phyloP scores from a whole-genome alignment of 2,888 invertebrate genomes.

The Coelopa pilipes region DNA sequence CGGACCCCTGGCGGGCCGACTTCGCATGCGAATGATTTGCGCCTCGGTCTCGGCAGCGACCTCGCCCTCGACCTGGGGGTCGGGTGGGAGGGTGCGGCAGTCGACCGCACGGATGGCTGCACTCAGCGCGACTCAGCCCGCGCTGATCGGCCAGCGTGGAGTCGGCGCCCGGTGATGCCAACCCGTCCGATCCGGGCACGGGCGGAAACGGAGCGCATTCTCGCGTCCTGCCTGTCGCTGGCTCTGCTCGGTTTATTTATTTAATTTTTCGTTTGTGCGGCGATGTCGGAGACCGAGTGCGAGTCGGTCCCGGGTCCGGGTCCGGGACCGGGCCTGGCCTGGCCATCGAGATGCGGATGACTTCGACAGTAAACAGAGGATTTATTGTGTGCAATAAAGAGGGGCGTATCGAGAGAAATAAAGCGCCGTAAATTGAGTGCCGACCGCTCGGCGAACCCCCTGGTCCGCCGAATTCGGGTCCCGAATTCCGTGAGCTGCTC shows the following conservation, averaged over 20 bases:
- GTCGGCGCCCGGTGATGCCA: slow-evolving; percentile 17
- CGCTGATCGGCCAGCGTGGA: background rate
- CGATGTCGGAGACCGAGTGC: background rate
- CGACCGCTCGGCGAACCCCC: slow-evolving; percentile 19
- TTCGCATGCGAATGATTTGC: slow-evolving; percentile 11
- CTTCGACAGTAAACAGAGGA: slow-evolving; percentile 23
- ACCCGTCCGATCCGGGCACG: slow-evolving; percentile 6
- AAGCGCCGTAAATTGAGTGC: slow-evolving; percentile 24
- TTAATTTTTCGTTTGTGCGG: background rate
- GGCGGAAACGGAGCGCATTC: too few species aligned
- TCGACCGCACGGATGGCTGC: slow-evolving; percentile 23
- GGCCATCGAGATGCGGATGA: background rate
- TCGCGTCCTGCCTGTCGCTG: background rate
- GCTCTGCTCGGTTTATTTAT: background rate
- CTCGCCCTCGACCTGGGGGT: background rate
- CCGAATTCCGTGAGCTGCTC: too few species aligned
- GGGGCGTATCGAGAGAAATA: background rate
- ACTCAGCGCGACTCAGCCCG: slow-evolving; percentile 23
- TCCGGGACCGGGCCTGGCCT: too few species aligned
- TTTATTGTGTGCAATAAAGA: slow-evolving; percentile 24
- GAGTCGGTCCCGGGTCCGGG: too few species aligned
- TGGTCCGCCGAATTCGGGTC: slow-evolving; percentile 7
- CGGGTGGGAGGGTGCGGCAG: background rate
- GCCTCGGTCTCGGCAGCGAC: background rate
- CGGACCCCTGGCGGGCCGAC: background rate